Conservation (phyloP, 2,113 vertebrate genomes). For the Nematolebias whitei region DNA sequence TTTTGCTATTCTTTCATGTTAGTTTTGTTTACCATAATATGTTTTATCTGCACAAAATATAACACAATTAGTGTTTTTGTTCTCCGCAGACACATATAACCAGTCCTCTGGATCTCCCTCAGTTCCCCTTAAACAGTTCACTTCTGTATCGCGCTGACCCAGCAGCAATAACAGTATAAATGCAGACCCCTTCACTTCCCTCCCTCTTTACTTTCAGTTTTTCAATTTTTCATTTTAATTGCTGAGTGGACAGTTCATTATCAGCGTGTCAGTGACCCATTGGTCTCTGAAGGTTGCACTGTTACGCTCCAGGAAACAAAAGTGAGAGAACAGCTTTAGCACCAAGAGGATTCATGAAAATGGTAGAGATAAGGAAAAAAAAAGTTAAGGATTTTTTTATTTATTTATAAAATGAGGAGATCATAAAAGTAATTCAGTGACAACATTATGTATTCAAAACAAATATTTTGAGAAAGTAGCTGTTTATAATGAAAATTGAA, state of each 20-base stretch:
- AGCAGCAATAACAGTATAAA: conserved; percentile 43
- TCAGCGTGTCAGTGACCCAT: conserved; percentile 72
- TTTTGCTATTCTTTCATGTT: neutral
- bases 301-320: conserved; percentile 65
- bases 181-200: conserved; percentile 32
- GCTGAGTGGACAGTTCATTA: conserved; percentile 79
- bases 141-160: conserved; percentile 53
- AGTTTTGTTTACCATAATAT: neutral
- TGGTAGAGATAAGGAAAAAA: neutral
- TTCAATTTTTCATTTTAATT: conserved; percentile 79
- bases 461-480: neutral
- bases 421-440: neutral
- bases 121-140: conserved; percentile 42
- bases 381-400: neutral
- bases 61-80: conserved; percentile 33
- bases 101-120: conserved; percentile 19
- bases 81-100: conserved; percentile 6
- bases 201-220: conserved; percentile 53
- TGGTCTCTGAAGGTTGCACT: conserved; percentile 71
- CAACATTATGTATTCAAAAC: neutral
- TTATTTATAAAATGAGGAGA: neutral
- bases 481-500: neutral
- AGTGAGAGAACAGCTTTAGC: conserved; percentile 43
- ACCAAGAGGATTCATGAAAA: conserved; percentile 42
- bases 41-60: conserved; percentile 15